phyloP scores from a whole-genome alignment of 2,888 invertebrate genomes.

The Nipponacmea schrenckii region DNA sequence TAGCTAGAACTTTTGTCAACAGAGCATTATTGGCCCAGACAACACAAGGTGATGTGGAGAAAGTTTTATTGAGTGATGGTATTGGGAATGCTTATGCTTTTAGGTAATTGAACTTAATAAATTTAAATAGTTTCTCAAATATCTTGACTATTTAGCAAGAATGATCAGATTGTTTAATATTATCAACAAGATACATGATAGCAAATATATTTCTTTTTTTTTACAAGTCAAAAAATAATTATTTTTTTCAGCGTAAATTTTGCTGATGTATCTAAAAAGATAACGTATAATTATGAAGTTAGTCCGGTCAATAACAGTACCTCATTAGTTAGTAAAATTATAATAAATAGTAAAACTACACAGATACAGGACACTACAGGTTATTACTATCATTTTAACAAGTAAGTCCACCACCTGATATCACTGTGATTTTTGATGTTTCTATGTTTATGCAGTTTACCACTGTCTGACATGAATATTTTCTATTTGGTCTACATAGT shows the following conservation, averaged over 20 bases:
- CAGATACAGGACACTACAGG: constrained; percentile 8
- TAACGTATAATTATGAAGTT: constrained; percentile 15
- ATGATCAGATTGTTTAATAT: no score
- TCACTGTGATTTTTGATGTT: background rate
- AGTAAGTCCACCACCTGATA: constrained; percentile 11
- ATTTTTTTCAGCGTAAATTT: constrained; percentile 12
- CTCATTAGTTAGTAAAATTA: constrained; percentile 11
- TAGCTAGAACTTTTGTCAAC: constrained; percentile 16
- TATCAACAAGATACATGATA: no score
- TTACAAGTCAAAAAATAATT: no score
- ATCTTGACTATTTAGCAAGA: no score
- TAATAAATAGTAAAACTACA: background rate
- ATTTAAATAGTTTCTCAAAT: no score
- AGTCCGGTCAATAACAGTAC: background rate
- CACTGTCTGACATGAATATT: no score
- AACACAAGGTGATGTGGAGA: constrained; percentile 9
- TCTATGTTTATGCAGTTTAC: background rate
- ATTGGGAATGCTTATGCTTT: constrained; percentile 19
- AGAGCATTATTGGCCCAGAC: constrained; percentile 11
- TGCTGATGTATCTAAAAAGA: constrained; percentile 11
- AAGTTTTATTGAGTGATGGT: constrained; percentile 5
- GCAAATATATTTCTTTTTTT: no score
- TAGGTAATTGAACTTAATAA: background rate
- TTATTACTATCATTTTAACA: constrained; percentile 24
- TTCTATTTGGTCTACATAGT: no score